Conservation (phyloP, 2,113 vertebrate genomes). For the Paramormyrops kingsleyae region DNA sequence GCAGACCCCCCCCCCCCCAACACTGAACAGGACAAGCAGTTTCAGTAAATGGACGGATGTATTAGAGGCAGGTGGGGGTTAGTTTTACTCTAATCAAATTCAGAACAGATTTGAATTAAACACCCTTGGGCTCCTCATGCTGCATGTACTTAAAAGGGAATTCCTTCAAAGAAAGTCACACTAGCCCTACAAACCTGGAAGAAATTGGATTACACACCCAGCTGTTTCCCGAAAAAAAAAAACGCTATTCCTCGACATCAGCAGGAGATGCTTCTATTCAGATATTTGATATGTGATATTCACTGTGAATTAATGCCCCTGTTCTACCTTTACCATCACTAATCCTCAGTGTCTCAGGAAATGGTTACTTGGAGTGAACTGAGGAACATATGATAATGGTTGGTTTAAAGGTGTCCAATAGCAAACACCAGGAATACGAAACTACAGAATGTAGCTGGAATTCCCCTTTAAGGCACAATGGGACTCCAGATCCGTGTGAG, state of each 20-base stretch:
- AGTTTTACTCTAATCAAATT: conserved; percentile 3
- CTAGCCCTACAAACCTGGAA: not conserved
- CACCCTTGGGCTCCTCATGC: not conserved
- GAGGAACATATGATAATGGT: not conserved
- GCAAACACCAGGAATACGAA: not conserved
- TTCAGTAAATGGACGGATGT: too few species aligned
- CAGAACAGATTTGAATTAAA: not conserved
- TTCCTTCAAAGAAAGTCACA: not conserved
- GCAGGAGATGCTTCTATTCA: not conserved
- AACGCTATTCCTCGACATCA: not conserved
- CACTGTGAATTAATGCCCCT: not conserved
- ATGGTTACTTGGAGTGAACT: not conserved
- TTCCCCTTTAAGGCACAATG: not conserved
- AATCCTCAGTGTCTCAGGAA: not conserved
- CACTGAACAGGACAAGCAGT: too few species aligned
- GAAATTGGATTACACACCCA: not conserved
- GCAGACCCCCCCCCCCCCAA: too few species aligned
- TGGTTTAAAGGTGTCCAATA: not conserved
- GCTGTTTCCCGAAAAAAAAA: not conserved
- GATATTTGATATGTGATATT: not conserved
- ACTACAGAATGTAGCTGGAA: not conserved
- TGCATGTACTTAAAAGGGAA: not conserved
- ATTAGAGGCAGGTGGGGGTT: not conserved
- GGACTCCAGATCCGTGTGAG: not conserved
- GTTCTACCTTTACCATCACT: not conserved